Percentiles rank a stretch among this genome's conserved stretches.
Conservation (phyloP, 2,113 vertebrate species). For the Silurus meridionalis region DNA sequence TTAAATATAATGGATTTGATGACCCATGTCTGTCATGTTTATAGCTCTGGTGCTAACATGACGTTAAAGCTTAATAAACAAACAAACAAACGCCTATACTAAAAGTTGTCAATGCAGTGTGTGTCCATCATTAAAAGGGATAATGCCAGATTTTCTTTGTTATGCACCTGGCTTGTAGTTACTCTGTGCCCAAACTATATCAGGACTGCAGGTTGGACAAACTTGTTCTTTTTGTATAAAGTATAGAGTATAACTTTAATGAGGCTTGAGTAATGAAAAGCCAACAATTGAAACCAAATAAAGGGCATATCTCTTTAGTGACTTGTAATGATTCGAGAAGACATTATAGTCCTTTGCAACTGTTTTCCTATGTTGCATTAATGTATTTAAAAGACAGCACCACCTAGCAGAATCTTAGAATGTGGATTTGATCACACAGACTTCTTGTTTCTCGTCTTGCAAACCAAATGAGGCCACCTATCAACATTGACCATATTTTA, state of each 20-base stretch:
- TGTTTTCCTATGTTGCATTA: not conserved
- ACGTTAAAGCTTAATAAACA: too few relatives aligned
- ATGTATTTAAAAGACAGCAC: not conserved
- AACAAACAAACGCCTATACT: slow-evolving; percentile 35
- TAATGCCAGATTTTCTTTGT: not conserved
- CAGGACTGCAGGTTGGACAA: not conserved
- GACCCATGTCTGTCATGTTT: too few relatives aligned
- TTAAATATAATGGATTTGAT: too few relatives aligned
- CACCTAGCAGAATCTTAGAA: too few relatives aligned
- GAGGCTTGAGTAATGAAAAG: not conserved
- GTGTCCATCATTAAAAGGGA: not conserved
- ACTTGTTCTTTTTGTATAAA: not conserved
- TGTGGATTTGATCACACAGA: too few relatives aligned
- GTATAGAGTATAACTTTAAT: not conserved
- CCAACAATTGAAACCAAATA: not conserved
- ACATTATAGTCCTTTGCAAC: not conserved
- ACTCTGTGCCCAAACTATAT: not conserved
- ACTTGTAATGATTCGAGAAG: not conserved
- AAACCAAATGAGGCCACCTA: too few relatives aligned
- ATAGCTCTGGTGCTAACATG: too few relatives aligned
- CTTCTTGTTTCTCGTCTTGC: too few relatives aligned
- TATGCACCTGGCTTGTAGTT: not conserved
- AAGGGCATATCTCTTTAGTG: not conserved
- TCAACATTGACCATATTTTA: too few relatives aligned
- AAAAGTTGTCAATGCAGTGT: slow-evolving; percentile 38